These are phyloP conservation scores for Chaetodon trifascialis DNA, from an alignment of 2,113 vertebrate species.

Conservation along the genomic window DNA sequence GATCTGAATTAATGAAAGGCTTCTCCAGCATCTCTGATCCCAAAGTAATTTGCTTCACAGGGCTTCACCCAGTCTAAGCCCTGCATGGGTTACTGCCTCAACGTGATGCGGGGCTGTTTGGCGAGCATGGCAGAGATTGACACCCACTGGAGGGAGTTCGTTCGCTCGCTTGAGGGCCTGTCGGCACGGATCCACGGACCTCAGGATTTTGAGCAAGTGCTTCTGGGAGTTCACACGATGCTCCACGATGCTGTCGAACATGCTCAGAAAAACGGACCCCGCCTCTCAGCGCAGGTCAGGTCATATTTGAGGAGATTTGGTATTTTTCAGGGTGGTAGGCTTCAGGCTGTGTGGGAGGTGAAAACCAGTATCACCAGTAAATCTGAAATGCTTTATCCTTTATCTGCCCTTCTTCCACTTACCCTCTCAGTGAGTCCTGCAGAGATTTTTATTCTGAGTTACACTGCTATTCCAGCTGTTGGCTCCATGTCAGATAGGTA, in stretches of 20 bases:
- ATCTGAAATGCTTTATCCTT: background rate
- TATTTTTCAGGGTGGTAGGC: background rate
- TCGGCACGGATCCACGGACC: conserved; percentile 83
- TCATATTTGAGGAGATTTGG: background rate
- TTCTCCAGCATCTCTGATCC: conserved; percentile 34
- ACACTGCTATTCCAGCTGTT: conserved; percentile 6
- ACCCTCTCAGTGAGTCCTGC: background rate
- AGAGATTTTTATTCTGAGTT: background rate
- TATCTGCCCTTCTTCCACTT: no score
- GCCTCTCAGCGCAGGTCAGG: conserved; percentile 85
- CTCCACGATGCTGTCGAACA: conserved; percentile 86
- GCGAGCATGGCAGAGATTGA: conserved; percentile 90
- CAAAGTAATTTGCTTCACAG: conserved; percentile 55
- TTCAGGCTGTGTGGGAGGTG: conserved; percentile 8
- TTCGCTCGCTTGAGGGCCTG: conserved; percentile 88
- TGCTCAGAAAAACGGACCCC: conserved; percentile 76
- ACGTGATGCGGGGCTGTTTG: conserved; percentile 89
- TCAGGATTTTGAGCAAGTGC: conserved; percentile 84
- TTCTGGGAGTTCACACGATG: conserved; percentile 85
- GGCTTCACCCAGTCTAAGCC: conserved; percentile 86
- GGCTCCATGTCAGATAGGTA: background rate
- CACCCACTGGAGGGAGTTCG: conserved; percentile 87
- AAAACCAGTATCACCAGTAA: background rate
- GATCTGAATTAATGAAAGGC: conserved; percentile 39
- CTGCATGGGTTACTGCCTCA: conserved; percentile 94